Evolutionary conservation across 2,797 vertebrate species (phyloP), one percentile per base, ranked within the genome.

Genomic region (Tenualosa ilisha): DNA sequence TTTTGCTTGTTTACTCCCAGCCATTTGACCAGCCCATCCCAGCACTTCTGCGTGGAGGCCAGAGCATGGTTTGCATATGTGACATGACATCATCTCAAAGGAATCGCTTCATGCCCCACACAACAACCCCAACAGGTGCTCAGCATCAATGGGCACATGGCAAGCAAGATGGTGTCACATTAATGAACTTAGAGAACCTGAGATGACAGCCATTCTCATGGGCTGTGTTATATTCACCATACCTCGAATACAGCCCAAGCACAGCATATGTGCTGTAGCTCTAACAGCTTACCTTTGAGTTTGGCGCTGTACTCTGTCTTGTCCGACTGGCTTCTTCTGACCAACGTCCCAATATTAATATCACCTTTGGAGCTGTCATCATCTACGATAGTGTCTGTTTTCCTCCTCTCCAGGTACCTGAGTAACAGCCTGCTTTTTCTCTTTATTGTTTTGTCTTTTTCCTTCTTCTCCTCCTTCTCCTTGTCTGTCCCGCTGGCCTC

Each of bases 231-330:
- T 31, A 15, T 40, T 49, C 6, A 81, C 17, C 40, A 53, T 17
- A 31, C 49, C 26, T 37, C 24, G 20, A 83, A 6, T 68, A 15
- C 49, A 24, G 81, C 61, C 81, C 22, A 40, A n/a, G 83, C 3
- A 40, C 7, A 72, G n/a, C 24, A 63, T 40, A 82, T 72, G 5
- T 22, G 53, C n/a, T 81, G 53, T 26, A 22, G 9, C 51, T 7
- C 15, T 20, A 46, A 22, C 81, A 37, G 59, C 88, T 87, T 98
- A 99, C 98, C 98, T 99, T 99, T 97, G 86, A 99, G 92, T 91
- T 97, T 99, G 87, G 96, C 94, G 95, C 93, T 96, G 96, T 99
- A 99, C 91, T 99, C 98, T 11, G 97, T 98, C 94, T 97, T 97
- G 94, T 99, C 98, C 0, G 98, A 99, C 91, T 99, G 97, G 90